Conservation (phyloP, 1,140 invertebrate species). For the Augochlora pura region DNA sequence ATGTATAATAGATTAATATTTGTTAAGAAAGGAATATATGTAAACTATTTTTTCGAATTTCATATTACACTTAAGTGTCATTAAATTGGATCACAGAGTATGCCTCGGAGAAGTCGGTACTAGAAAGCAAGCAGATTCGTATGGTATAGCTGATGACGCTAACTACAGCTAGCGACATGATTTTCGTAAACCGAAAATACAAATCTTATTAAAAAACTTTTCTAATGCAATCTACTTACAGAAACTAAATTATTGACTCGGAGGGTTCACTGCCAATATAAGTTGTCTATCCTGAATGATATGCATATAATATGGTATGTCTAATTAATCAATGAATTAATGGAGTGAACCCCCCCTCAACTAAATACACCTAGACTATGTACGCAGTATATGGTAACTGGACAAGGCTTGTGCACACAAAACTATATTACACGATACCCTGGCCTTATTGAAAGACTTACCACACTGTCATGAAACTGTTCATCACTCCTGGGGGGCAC, state of each 20-base stretch:
- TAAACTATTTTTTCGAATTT: too few species aligned
- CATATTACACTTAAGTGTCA: too few species aligned
- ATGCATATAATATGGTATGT: background rate
- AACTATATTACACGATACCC: conserved; percentile 76
- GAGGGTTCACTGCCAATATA: conserved; percentile 29
- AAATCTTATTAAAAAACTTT: background rate
- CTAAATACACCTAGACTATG: conserved; percentile 28
- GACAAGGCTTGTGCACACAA: conserved; percentile 81
- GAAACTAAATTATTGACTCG: conserved; percentile 13
- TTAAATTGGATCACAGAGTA: too few species aligned
- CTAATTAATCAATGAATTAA: background rate
- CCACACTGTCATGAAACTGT: conserved; percentile 93
- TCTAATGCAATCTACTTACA: conserved; percentile 38
- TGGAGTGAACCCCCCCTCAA: conserved; percentile 33
- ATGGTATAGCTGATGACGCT: background rate
- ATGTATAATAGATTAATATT: too few species aligned
- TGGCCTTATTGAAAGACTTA: conserved; percentile 84
- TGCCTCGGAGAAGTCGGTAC: background rate
- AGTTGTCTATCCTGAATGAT: background rate
- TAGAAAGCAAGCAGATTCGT: conserved; percentile 29
- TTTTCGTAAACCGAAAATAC: conserved; percentile 2
- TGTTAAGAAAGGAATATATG: too few species aligned
- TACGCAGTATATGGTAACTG: conserved; percentile 43
- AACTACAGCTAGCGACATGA: conserved; percentile 2
- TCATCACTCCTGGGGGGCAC: conserved; percentile 92